Evolutionary conservation across 2,797 vertebrate species (phyloP), one percentile per base, ranked within the genome.

Genomic region (Anas acuta): DNA sequence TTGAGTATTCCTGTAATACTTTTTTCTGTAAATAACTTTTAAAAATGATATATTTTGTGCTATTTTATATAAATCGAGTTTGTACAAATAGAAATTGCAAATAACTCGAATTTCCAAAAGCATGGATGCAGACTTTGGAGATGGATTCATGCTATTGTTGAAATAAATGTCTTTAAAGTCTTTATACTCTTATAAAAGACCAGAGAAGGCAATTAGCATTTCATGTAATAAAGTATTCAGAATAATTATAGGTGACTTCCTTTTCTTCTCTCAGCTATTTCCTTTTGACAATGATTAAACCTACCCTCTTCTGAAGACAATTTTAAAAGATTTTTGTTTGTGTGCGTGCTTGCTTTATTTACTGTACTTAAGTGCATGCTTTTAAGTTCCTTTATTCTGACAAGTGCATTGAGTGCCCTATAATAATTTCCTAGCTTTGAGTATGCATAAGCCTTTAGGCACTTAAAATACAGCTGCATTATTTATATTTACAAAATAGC

Each of bases 381-480:
- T 96, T 92, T 94, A 95, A 92, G 57, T 94, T 94, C 41, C 47
- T 89, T 91, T 93, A 74, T 91, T 90, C 88, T 92, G 71, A 73
- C 49, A 79, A 93, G 49, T 56, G 69, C 84, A 49, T 74, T 77
- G 75, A 90, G 64, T 92, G 49, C 54, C 37, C 65, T 83, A 9
- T 79, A 56, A 57, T 83, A 89, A 81, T 84, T 87, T 89, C 56
- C 41, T 69, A 87, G 43, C 32, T 94, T 69, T 66, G 81, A 75
- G 58, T 60, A 75, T 43, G 61, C 28, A 25, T 87, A 80, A 87
- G 51, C 20, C 37, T 79, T 86, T 82, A 91, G 51, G 16, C 67
- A 47, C 66, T 85, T 94, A 89, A 93, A 92, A 80, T 93, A 47
- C 41, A 85, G 51, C 56, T 91, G 39, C 62, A 32, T 94, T 93